phyloP scores from a whole-genome alignment of 2,888 invertebrate genomes.

The Entomobrya proxima region DNA sequence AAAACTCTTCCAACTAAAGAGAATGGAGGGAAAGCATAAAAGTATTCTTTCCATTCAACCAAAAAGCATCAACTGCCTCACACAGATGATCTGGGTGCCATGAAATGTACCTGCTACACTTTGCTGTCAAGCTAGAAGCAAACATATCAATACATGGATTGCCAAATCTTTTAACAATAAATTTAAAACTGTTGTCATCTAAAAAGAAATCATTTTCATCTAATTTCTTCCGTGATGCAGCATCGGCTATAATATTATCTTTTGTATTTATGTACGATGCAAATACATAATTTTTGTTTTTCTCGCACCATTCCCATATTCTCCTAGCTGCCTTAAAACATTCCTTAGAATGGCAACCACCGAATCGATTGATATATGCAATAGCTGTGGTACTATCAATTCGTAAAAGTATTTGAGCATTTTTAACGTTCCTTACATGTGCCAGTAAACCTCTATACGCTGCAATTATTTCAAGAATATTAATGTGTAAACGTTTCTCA shows the following conservation, averaged over 20 bases:
- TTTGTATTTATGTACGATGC: too few relatives aligned
- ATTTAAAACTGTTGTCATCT: neutral
- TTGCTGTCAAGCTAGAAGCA: constrained; percentile 44
- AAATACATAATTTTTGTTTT: neutral
- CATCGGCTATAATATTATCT: constrained; percentile 27
- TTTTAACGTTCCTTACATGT: too few relatives aligned
- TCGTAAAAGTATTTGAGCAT: neutral
- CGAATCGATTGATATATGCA: constrained; percentile 58
- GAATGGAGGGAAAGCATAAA: constrained; percentile 63
- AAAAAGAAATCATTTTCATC: constrained; percentile 28
- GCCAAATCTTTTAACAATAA: constrained; percentile 7
- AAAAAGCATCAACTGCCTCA: constrained; percentile 62
- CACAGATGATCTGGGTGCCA: constrained; percentile 53
- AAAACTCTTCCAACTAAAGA: neutral
- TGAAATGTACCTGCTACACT: constrained; percentile 42
- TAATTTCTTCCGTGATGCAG: neutral
- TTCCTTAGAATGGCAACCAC: constrained; percentile 39
- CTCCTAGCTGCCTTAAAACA: neutral
- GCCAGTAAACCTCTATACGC: neutral
- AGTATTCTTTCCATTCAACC: constrained; percentile 31
- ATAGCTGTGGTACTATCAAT: constrained; percentile 37
- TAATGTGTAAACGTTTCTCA: neutral
- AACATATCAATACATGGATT: constrained; percentile 64
- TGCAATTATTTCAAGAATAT: neutral
- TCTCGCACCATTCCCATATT: constrained; percentile 55